phyloP scores from a whole-genome alignment of 2,888 invertebrate species.

The Molorchus minor region DNA sequence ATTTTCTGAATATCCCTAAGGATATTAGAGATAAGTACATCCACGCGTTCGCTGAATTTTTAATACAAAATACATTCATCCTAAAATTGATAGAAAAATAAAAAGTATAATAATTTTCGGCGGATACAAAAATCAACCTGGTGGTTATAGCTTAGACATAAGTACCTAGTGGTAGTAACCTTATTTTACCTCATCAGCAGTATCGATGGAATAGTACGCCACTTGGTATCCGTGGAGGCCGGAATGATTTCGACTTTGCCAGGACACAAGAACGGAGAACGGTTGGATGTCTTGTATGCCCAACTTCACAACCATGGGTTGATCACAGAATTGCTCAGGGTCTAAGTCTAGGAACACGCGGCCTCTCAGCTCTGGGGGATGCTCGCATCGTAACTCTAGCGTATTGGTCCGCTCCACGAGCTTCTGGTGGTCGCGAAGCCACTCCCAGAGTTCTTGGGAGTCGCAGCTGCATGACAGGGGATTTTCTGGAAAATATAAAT shows the following conservation, averaged over 20 bases:
- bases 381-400: slow-evolving; percentile 78
- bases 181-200: slow-evolving; percentile 68
- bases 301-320: slow-evolving; percentile 82
- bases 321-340: slow-evolving; percentile 84
- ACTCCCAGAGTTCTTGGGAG: slow-evolving; percentile 90
- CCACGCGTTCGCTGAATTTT: no score
- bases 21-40: no score
- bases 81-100: no score
- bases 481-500: slow-evolving; percentile 82
- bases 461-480: slow-evolving; percentile 91
- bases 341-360: slow-evolving; percentile 78
- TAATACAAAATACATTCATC: no score
- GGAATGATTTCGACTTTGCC: slow-evolving; percentile 89
- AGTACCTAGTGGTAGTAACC: no score
- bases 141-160: no score
- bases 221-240: slow-evolving; percentile 86
- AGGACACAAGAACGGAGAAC: slow-evolving; percentile 85
- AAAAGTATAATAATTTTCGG: no score
- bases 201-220: slow-evolving; percentile 79
- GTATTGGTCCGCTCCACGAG: slow-evolving; percentile 69
- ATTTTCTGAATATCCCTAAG: no score
- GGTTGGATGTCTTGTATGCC: slow-evolving; percentile 90
- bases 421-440: slow-evolving; percentile 89
- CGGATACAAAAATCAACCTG: no score
- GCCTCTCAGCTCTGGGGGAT: slow-evolving; percentile 82